These are phyloP conservation scores for Myopa testacea DNA, from an alignment of 2,888 invertebrate species.

Conservation along the genomic window DNA sequence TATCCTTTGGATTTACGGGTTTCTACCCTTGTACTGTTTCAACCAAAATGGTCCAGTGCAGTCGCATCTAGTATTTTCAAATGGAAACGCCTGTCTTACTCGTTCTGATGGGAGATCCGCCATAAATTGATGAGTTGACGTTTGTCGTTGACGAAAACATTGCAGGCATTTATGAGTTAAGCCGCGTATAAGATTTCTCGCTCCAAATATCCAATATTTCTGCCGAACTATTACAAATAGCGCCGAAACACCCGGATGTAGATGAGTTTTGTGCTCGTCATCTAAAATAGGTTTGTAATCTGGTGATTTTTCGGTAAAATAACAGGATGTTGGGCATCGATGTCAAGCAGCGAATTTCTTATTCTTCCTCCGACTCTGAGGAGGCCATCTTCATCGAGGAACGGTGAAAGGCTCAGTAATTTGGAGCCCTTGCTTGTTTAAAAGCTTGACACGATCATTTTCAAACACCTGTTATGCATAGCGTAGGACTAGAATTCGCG, in stretches of 20 bases:
- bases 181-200: conserved; percentile 37
- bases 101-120: conserved; percentile 38
- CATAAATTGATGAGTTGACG: conserved; percentile 35
- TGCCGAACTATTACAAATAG: conserved; percentile 42
- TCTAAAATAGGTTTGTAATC: conserved; percentile 22
- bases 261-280: conserved; percentile 26
- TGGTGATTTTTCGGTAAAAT: conserved; percentile 26
- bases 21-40: conserved; percentile 13
- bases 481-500: neutral
- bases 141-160: conserved; percentile 38
- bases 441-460: conserved; percentile 10
- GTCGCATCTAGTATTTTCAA: conserved; percentile 37
- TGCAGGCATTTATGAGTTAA: conserved; percentile 36
- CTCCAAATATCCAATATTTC: conserved; percentile 39
- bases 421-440: neutral
- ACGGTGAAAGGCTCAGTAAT: conserved; percentile 14
- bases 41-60: conserved; percentile 37
- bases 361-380: conserved; percentile 11
- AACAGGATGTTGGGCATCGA: conserved; percentile 15
- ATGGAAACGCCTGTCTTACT: conserved; percentile 35
- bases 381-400: conserved; percentile 17
- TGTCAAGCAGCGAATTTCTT: neutral
- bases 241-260: conserved; percentile 40
- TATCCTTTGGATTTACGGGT: conserved; percentile 33
- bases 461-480: neutral